Evolutionary conservation across 2,113 vertebrate species (phyloP).

Genomic region (Hyla sarda): DNA sequence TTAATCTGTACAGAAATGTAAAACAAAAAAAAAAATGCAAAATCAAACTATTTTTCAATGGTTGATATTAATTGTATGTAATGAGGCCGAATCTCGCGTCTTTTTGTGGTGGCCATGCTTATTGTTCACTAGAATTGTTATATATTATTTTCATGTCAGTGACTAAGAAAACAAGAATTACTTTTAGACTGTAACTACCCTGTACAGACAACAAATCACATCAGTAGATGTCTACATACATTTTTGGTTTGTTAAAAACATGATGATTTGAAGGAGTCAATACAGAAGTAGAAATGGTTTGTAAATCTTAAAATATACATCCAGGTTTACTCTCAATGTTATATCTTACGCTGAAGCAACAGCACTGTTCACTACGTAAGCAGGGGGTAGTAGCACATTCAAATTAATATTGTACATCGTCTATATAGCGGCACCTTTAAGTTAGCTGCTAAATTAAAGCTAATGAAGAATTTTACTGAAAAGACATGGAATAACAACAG

Average conservation of each 20-base stretch:
- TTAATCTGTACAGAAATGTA: slow-evolving; percentile 55
- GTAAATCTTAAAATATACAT: not conserved
- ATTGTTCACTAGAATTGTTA: slow-evolving; percentile 21
- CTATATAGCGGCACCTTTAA: not conserved
- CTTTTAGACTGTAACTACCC: not conserved
- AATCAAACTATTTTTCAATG: slow-evolving; percentile 57
- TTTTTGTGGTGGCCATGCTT: slow-evolving; percentile 29
- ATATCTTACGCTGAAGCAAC: not conserved
- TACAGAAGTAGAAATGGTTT: not conserved
- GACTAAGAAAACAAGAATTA: not conserved
- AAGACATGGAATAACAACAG: not conserved
- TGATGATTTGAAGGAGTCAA: not conserved
- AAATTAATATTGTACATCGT: not conserved
- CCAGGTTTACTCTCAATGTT: not conserved
- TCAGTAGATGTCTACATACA: slow-evolving; percentile 13
- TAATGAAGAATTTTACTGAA: not conserved
- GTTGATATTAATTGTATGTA: slow-evolving; percentile 40
- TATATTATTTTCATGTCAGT: slow-evolving; percentile 35
- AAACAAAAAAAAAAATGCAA: slow-evolving; percentile 31
- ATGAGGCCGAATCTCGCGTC: slow-evolving; percentile 24
- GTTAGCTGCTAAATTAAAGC: not conserved
- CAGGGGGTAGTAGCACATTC: not conserved
- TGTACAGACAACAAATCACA: slow-evolving; percentile 11
- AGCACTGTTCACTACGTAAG: not conserved
- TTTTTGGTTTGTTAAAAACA: not conserved